phyloP scores from a whole-genome alignment of 2,113 vertebrate species.

The Syrrhaptes paradoxus region DNA sequence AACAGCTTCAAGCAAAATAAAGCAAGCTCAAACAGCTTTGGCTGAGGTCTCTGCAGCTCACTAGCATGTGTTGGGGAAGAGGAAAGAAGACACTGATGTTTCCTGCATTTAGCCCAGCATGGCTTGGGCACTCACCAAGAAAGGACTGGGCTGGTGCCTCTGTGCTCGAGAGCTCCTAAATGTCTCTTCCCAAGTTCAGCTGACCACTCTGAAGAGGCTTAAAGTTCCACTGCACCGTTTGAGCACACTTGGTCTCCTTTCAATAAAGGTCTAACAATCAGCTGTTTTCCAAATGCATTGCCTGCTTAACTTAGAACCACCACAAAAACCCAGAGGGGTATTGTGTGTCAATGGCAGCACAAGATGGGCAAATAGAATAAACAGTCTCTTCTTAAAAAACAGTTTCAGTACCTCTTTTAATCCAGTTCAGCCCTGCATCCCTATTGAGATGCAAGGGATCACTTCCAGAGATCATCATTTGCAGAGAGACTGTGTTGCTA shows the following conservation, averaged over 20 bases:
- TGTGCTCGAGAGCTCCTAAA: background rate
- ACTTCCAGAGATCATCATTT: background rate
- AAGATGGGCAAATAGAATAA: background rate
- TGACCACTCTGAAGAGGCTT: background rate
- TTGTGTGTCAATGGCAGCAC: background rate
- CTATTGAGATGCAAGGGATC: background rate
- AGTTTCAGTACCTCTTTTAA: background rate
- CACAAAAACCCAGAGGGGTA: background rate
- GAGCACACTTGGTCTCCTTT: background rate
- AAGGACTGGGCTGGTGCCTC: no score
- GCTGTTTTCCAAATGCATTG: background rate
- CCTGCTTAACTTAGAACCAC: background rate
- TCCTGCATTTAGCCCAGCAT: background rate
- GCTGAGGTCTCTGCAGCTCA: background rate
- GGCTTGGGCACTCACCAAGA: background rate
- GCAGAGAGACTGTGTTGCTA: accelerated
- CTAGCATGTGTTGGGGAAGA: background rate
- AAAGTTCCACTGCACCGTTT: background rate
- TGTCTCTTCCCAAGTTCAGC: background rate
- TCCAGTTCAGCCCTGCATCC: background rate
- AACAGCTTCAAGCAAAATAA: background rate
- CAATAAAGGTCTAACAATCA: background rate
- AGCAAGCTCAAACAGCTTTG: background rate
- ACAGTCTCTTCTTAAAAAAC: background rate
- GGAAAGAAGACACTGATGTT: background rate